Conservation (phyloP, 2,888 invertebrate species). For the Zygothrica quintamaculata region DNA sequence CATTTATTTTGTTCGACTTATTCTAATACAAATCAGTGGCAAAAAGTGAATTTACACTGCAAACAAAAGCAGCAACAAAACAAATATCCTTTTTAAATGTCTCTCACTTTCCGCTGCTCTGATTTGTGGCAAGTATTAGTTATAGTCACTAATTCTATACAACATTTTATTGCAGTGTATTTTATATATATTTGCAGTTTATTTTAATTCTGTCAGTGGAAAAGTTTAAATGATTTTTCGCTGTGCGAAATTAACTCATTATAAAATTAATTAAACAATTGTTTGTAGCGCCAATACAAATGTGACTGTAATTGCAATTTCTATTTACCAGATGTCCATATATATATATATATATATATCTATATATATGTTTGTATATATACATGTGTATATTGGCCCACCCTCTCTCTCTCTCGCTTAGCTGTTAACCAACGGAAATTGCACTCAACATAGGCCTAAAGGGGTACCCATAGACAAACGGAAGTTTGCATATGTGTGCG, state of each 20-base stretch:
- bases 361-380: not conserved
- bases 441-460: slow-evolving; percentile 57
- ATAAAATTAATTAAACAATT: slow-evolving; percentile 82
- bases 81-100: not conserved
- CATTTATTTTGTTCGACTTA: not conserved
- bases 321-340: slow-evolving; percentile 23
- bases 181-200: slow-evolving; percentile 42
- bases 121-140: too few relatives aligned
- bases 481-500: slow-evolving; percentile 19
- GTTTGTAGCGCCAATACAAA: slow-evolving; percentile 55
- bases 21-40: too few relatives aligned
- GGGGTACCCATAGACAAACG: slow-evolving; percentile 27
- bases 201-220: slow-evolving; percentile 16
- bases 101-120: too few relatives aligned
- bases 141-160: too few relatives aligned
- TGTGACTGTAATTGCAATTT: slow-evolving; percentile 57
- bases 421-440: slow-evolving; percentile 56
- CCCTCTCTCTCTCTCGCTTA: not conserved
- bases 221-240: slow-evolving; percentile 64
- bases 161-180: slow-evolving; percentile 56
- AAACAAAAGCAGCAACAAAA: too few relatives aligned
- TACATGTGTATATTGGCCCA: not conserved
- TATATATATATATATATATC: not conserved
- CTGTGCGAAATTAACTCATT: slow-evolving; percentile 81
- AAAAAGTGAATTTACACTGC: too few relatives aligned